A percentile compares a stretch with the other conserved stretches of the same genome.
These are phyloP conservation scores for Oedothorax gibbosus DNA, from an alignment of 1,140 invertebrate genomes.

Conservation along the genomic window DNA sequence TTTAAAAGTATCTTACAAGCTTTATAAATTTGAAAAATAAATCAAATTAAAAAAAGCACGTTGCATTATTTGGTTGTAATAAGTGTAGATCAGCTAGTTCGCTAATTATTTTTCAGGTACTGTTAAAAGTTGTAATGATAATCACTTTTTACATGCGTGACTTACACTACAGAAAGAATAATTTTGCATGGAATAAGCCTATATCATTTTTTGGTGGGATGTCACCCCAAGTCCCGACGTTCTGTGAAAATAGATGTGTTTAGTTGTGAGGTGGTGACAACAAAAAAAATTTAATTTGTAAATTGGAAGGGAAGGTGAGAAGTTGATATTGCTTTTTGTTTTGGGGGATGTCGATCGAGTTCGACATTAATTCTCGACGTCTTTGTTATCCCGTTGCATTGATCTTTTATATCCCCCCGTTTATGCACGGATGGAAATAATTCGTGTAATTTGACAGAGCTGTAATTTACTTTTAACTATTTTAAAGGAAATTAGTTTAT, in stretches of 20 bases:
- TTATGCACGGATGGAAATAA: no score
- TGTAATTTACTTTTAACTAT: no score
- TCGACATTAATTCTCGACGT: constrained; percentile 36
- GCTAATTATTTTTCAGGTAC: no score
- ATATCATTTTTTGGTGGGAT: not conserved
- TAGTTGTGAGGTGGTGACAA: constrained; percentile 15
- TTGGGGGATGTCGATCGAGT: constrained; percentile 18
- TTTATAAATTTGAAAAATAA: no score
- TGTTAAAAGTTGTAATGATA: no score
- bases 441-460: no score
- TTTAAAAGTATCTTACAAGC: no score
- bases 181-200: not conserved
- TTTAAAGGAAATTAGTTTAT: no score
- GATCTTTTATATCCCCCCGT: no score
- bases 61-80: no score
- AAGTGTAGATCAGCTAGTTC: no score
- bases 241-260: constrained; percentile 43
- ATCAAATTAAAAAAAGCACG: no score
- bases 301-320: constrained; percentile 38
- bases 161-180: not conserved
- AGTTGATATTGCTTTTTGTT: constrained; percentile 40
- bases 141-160: constrained; percentile 1
- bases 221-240: not conserved
- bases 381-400: constrained; percentile 9
- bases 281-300: constrained; percentile 51